Percentiles rank a stretch among this genome's conserved stretches.
phyloP scores from a whole-genome alignment of 2,888 invertebrate species.

The Microplitis manilae region DNA sequence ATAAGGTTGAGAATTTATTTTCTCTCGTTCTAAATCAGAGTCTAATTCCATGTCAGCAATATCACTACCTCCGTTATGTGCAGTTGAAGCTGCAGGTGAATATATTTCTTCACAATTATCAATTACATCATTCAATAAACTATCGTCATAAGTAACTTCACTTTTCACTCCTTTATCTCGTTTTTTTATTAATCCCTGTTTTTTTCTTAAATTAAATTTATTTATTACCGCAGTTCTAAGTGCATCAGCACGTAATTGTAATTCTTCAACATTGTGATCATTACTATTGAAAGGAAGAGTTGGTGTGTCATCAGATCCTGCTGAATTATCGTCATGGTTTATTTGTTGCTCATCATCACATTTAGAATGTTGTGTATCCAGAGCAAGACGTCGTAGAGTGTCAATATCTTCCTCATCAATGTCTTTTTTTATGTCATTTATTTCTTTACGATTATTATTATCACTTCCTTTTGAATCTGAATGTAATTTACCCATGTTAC shows the following conservation, averaged over 20 bases:
- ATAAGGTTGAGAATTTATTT: conserved; percentile 59
- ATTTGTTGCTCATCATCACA: conserved; percentile 11
- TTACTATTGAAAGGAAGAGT: conserved; percentile 58
- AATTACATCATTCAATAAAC: conserved; percentile 58
- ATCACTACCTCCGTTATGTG: conserved; percentile 47
- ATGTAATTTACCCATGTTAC: conserved; percentile 57
- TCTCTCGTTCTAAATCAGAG: conserved; percentile 65
- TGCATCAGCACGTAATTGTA: conserved; percentile 78
- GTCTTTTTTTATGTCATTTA: conserved; percentile 21
- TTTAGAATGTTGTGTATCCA: conserved; percentile 64
- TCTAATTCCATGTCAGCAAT: conserved; percentile 68
- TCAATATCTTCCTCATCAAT: conserved; percentile 64
- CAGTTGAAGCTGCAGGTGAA: conserved; percentile 44
- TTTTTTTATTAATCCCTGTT: conserved; percentile 43
- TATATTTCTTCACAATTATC: conserved; percentile 46
- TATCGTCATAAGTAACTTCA: conserved; percentile 64
- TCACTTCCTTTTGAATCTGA: conserved; percentile 20
- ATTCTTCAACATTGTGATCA: conserved; percentile 77
- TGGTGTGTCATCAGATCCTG: conserved; percentile 33
- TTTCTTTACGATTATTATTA: conserved; percentile 30
- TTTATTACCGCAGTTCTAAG: conserved; percentile 80
- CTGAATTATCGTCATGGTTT: conserved; percentile 36
- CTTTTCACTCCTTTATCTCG: conserved; percentile 45
- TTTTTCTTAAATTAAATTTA: conserved; percentile 75
- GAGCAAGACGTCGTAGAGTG: conserved; percentile 61